Base-by-base conservation (phyloP, 2,888 invertebrate species). In the Ophion ventricosus region DNA sequence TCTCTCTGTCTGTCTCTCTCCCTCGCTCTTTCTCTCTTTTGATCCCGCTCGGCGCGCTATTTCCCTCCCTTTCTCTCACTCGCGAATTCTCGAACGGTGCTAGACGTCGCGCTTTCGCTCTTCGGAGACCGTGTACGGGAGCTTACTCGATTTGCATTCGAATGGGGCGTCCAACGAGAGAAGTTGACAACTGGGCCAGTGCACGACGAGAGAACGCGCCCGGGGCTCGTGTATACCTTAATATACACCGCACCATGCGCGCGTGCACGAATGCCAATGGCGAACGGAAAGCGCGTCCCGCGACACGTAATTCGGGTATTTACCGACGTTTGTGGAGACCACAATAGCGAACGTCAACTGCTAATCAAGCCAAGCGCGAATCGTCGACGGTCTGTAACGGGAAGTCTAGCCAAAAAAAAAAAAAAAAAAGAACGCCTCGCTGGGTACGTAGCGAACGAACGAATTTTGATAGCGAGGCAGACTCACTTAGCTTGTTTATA, bases 141-240 rank as follows among this genome's bases (percentile, higher is more conserved):
- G 35, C 54, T 69, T 17, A 66, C 59, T 43, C 67, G 82, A 89
- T 89, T 89, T 89, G 88, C 88, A 90, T 89, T 88, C 88, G 88
- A 90, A 90, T 87, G 87, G 88, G 87, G 66, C 85, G 76, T 81
- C 74, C 82, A 78, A 79, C 72, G 81, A 80, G 87, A 87, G 86
- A 87, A 77, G 66, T 86, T 83, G 84, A 85, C 86, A 85, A 85
- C 85, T 86, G 77, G 83, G 82, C 85, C 83, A 80, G 61, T 83
- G 54, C 76, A 57, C 49, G 49, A 43, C 54, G 29, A 70, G 80
- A 80, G 23, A 29, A 40, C 69, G 57, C 64, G 66, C 74, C 66
- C 57, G 63, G 40, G 26, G 35, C 59, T 43, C 29, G 77, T 76
- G 25, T 66, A 57, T 73, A 72, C 79, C 72, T 70, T 70, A 70